These are phyloP conservation scores for Epinephelus lanceolatus DNA, from an alignment of 2,113 vertebrate species.

Conservation along the genomic window DNA sequence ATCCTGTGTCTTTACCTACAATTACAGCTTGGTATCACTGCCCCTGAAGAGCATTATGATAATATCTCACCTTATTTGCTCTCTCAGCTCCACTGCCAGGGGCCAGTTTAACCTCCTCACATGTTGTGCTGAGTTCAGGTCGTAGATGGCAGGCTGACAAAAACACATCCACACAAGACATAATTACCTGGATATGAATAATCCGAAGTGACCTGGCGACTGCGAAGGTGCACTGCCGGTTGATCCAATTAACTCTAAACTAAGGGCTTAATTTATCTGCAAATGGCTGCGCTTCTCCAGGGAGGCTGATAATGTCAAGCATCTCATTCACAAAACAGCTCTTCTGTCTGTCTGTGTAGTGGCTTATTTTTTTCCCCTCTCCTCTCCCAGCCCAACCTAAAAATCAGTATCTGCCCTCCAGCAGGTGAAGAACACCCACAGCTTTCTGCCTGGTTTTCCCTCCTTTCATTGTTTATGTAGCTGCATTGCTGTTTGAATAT, in stretches of 20 bases:
- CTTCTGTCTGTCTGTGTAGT: neutral
- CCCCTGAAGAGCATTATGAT: conserved; percentile 34
- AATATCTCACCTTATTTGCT: conserved; percentile 50
- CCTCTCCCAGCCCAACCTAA: neutral
- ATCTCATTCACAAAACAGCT: conserved; percentile 56
- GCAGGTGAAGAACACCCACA: neutral
- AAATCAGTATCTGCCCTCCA: neutral
- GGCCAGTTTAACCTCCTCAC: conserved; percentile 57
- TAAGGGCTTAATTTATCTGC: conserved; percentile 74
- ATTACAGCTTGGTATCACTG: neutral
- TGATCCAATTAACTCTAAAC: conserved; percentile 84
- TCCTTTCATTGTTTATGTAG: neutral
- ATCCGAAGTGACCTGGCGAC: conserved; percentile 69
- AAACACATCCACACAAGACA: conserved; percentile 51
- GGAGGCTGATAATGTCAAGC: conserved; percentile 69
- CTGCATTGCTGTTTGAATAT: conserved; percentile 8
- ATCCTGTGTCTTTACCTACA: conserved; percentile 19
- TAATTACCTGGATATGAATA: conserved; percentile 79
- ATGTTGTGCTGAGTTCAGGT: conserved; percentile 38
- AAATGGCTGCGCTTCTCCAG: conserved; percentile 71
- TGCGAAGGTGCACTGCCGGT: conserved; percentile 71
- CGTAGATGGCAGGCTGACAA: conserved; percentile 43
- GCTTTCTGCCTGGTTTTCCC: neutral
- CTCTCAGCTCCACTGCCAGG: conserved; percentile 33
- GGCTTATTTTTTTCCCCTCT: neutral